Evolutionary conservation across 2,888 invertebrate genomes (phyloP), one percentile per base, ranked within the genome.

Genomic region (Drosophila nr. perissopoda): DNA sequence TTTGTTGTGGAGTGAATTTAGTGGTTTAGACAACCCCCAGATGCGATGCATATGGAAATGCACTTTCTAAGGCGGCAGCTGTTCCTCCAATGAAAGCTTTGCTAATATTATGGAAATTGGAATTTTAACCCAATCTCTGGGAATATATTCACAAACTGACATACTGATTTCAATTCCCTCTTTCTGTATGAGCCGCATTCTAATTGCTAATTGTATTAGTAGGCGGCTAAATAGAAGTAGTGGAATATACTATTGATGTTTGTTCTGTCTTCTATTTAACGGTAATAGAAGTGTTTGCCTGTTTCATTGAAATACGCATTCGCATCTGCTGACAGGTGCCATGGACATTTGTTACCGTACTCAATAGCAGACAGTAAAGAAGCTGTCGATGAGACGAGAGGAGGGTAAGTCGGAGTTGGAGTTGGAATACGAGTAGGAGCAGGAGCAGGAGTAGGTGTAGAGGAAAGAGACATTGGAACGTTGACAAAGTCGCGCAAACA

Each of bases 401-500:
- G 31, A 42, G 40, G 36, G 42, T 38, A 61, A 40, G 42, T 7
- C 29, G n/a, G 29, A 29, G 21, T 16, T 10, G 42, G 66, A 62
- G 49, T 57, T 65, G 57, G 36, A 46, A 51, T 48, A 25, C 63
- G 61, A 34, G 46, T 33, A 25, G 34, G 34, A 34, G 34, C 4
- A 11, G 34, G 34, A 34, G 4, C 7, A 18, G 38, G 18, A 38
- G 38, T 4, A 38, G 38, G 38, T 8, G 21, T 58, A 73, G 61
- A 33, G 34, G 65, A 34, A 60, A 40, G 57, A 38, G 51, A 58
- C 38, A 42, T 58, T 64, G 66, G 46, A 58, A 42, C 76, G 74
- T 74, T 81, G 88, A 86, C 86, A 88, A 74, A 85, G 86, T 61
- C 67, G 83, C 73, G 67, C 81, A 86, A 85, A 81, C 83, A 88